These are phyloP conservation scores for Poecilia velifera DNA, from an alignment of 2,797 vertebrate species.

Conservation along the genomic window DNA sequence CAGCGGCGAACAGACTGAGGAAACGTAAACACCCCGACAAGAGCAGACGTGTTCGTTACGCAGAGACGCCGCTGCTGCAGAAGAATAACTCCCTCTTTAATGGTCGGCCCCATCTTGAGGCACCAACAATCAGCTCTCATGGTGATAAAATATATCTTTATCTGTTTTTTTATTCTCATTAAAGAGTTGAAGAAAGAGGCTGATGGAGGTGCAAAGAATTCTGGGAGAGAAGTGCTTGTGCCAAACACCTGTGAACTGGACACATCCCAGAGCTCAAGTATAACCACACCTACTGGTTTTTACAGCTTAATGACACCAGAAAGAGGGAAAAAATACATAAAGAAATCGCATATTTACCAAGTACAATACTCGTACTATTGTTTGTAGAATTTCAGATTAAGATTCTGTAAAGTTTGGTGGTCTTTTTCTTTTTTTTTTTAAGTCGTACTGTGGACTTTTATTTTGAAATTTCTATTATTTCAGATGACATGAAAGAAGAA, in stretches of 20 bases:
- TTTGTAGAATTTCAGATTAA: neutral
- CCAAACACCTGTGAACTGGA: slow-evolving; percentile 89
- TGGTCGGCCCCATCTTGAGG: slow-evolving; percentile 37
- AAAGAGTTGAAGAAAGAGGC: slow-evolving; percentile 47
- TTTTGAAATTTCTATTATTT: neutral
- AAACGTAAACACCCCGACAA: slow-evolving; percentile 81
- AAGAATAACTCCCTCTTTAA: slow-evolving; percentile 58
- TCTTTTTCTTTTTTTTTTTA: neutral
- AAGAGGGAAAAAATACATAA: neutral
- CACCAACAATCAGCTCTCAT: neutral
- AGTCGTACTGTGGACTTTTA: neutral
- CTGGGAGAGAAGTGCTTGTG: slow-evolving; percentile 81
- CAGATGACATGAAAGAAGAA: slow-evolving; percentile 69
- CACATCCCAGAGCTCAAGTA: slow-evolving; percentile 70
- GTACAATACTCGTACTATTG: neutral
- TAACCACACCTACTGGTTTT: neutral
- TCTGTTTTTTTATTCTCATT: neutral
- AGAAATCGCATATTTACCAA: neutral
- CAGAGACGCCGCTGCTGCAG: slow-evolving; percentile 75
- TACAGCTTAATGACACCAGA: neutral
- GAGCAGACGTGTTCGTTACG: slow-evolving; percentile 77
- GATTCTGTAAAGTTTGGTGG: neutral
- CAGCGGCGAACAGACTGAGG: slow-evolving; percentile 84
- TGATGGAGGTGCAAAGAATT: slow-evolving; percentile 42
- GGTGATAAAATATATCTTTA: neutral